phyloP scores from a whole-genome alignment of 2,888 invertebrate genomes.

The Mimachlamys varia region DNA sequence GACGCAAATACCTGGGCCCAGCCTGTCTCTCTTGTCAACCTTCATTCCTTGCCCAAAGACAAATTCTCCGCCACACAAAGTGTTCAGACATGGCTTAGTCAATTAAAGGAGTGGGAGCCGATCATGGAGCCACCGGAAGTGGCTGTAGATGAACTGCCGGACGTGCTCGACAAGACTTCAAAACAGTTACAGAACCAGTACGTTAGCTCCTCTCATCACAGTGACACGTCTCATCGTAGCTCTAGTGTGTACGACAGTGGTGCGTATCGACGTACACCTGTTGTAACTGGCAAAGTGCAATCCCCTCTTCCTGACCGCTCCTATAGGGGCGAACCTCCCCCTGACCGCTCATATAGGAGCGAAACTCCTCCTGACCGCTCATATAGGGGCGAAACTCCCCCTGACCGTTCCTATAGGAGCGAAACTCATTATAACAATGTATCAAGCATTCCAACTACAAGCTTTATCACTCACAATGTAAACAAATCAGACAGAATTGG shows the following conservation, averaged over 20 bases:
- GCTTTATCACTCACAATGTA: not conserved
- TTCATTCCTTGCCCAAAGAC: constrained; percentile 60
- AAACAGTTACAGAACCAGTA: not conserved
- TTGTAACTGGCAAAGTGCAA: not conserved
- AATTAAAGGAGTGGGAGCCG: constrained; percentile 53
- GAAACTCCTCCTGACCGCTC: not conserved
- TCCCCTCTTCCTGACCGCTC: not conserved
- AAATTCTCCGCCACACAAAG: constrained; percentile 61
- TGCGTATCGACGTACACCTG: not conserved
- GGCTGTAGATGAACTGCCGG: not conserved
- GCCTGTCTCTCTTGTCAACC: constrained; percentile 57
- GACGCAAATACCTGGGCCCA: constrained; percentile 66
- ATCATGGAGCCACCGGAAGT: constrained; percentile 39
- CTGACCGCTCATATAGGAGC: not conserved
- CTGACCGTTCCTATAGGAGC: not conserved
- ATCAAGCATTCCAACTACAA: not conserved
- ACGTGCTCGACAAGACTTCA: constrained; percentile 38
- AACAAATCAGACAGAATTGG: not conserved
- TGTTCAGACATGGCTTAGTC: constrained; percentile 63
- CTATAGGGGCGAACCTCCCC: not conserved
- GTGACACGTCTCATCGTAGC: constrained; percentile 3
- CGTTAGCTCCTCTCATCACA: not conserved
- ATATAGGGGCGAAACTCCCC: not conserved
- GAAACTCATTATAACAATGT: not conserved
- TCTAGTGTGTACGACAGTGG: not conserved